Percentiles rank a stretch among this genome's conserved stretches.
These are phyloP conservation scores for Gymnocypris eckloni DNA, from an alignment of 2,797 vertebrate species.

Conservation along the genomic window DNA sequence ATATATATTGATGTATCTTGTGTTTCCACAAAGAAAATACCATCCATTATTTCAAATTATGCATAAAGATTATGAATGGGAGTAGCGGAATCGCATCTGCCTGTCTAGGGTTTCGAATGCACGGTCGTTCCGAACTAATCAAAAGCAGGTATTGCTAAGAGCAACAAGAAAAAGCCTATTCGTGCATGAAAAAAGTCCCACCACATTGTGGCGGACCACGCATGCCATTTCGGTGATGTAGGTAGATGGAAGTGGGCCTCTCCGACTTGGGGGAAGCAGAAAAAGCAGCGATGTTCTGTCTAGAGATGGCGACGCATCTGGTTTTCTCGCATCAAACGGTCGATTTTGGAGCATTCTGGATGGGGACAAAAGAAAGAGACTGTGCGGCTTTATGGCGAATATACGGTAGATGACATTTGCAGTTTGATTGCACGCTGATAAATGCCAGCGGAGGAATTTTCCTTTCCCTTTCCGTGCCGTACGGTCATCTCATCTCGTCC, in stretches of 20 bases:
- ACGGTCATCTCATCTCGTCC: slow-evolving; percentile 29
- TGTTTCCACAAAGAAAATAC: slow-evolving; percentile 1
- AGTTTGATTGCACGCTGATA: neutral
- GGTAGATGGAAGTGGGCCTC: neutral
- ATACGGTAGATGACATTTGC: slow-evolving; percentile 28
- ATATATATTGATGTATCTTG: neutral
- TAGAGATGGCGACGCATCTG: too few relatives aligned
- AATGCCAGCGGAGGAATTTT: slow-evolving; percentile 30
- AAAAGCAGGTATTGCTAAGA: slow-evolving; percentile 51
- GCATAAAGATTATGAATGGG: neutral
- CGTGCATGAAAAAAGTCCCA: slow-evolving; percentile 42
- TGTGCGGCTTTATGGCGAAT: neutral
- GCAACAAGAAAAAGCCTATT: slow-evolving; percentile 50
- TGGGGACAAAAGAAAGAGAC: too few relatives aligned
- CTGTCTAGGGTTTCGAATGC: slow-evolving; percentile 9
- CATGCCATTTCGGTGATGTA: slow-evolving; percentile 54
- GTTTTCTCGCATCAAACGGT: too few relatives aligned
- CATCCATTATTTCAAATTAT: neutral
- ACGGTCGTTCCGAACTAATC: slow-evolving; percentile 32
- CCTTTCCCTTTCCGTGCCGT: neutral
- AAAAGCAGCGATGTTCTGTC: too few relatives aligned
- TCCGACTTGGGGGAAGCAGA: too few relatives aligned
- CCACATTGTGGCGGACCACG: slow-evolving; percentile 45
- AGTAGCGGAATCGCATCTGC: neutral
- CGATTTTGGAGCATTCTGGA: too few relatives aligned